These are phyloP conservation scores for Poecilobothrus nobilitatus DNA, from an alignment of 2,888 invertebrate genomes.

Conservation along the genomic window DNA sequence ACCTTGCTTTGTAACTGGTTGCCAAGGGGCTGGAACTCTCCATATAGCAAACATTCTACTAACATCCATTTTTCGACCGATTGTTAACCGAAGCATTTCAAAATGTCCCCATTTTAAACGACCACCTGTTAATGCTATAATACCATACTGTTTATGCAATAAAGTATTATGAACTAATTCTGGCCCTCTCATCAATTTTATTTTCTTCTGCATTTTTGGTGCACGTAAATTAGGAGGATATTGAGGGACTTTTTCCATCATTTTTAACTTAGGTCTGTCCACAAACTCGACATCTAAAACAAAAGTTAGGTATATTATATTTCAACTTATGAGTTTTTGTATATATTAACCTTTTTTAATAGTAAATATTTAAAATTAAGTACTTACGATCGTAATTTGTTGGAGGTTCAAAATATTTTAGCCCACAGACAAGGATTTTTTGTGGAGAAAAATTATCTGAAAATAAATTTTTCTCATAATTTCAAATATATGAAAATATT, in stretches of 20 bases:
- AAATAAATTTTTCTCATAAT: background rate
- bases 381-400: constrained; percentile 57
- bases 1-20: constrained; percentile 82
- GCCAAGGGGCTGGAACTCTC: constrained; percentile 94
- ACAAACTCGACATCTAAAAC: constrained; percentile 60
- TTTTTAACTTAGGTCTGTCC: constrained; percentile 59
- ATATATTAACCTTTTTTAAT: constrained; percentile 13
- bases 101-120: constrained; percentile 70
- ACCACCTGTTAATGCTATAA: constrained; percentile 79
- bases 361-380: constrained; percentile 14
- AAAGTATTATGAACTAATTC: constrained; percentile 77
- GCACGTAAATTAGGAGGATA: constrained; percentile 58
- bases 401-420: constrained; percentile 63
- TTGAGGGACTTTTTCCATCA: constrained; percentile 65
- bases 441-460: constrained; percentile 8
- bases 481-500: constrained; percentile 12
- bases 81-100: constrained; percentile 72
- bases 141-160: constrained; percentile 85
- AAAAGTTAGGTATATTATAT: constrained; percentile 7
- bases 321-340: background rate
- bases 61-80: constrained; percentile 70
- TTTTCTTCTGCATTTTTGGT: constrained; percentile 76
- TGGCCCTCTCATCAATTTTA: constrained; percentile 84
- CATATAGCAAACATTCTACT: constrained; percentile 87
- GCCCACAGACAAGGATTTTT: constrained; percentile 43